These are phyloP conservation scores for Chrysochloris asiatica DNA, from an alignment of 2,113 vertebrate species.

Conservation along the genomic window DNA sequence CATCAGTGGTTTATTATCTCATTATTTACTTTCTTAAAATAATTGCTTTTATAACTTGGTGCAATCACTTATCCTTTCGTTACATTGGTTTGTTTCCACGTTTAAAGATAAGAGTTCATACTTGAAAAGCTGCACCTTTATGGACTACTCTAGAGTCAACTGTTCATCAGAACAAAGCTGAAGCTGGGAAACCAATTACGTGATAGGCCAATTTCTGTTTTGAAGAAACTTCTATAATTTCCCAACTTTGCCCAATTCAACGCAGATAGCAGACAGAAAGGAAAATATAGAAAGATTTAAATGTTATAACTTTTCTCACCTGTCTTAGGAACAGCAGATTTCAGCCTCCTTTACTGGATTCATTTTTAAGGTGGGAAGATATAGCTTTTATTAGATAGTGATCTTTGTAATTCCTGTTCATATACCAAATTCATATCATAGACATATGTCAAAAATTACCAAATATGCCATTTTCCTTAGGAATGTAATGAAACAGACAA, in stretches of 20 bases:
- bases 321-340: conserved; percentile 19
- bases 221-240: conserved; percentile 20
- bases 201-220: conserved; percentile 25
- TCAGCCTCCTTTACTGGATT: neutral
- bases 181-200: neutral
- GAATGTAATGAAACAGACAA: neutral
- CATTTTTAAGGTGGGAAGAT: conserved; percentile 55
- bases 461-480: neutral
- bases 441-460: conserved; percentile 33
- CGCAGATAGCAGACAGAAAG: conserved; percentile 19
- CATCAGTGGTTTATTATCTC: too few relatives aligned
- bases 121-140: neutral
- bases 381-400: conserved; percentile 69
- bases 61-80: neutral
- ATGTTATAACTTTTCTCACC: neutral
- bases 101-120: neutral
- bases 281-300: neutral
- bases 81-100: neutral
- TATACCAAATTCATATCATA: conserved; percentile 49
- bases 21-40: too few relatives aligned
- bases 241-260: neutral
- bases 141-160: conserved; percentile 1
- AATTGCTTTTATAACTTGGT: neutral
- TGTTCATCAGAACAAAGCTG: neutral
- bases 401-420: conserved; percentile 62